Percentiles rank a stretch among this genome's conserved stretches.
phyloP scores from a whole-genome alignment of 2,888 invertebrate species.

The Tetheella fluctuosa region DNA sequence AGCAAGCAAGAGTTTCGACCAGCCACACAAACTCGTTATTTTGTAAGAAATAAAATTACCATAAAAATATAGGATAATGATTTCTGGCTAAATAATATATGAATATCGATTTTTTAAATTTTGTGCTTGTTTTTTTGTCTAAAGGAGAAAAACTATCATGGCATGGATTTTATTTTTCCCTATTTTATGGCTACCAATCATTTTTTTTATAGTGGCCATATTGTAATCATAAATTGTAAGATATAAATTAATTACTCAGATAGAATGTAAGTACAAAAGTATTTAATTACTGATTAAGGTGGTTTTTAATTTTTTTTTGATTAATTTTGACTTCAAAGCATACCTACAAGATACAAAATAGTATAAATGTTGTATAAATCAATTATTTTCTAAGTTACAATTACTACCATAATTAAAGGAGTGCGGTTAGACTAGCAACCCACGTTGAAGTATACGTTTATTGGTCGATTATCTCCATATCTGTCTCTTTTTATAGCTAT shows the following conservation, averaged over 20 bases:
- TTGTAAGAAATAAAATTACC: constrained; percentile 37
- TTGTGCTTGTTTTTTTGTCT: constrained; percentile 75
- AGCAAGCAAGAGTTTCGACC: constrained; percentile 72
- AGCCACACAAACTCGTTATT: constrained; percentile 54
- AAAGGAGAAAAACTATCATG: constrained; percentile 66
- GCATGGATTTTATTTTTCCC: constrained; percentile 64
- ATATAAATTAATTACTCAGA: too few relatives aligned
- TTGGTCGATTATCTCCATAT: too few relatives aligned
- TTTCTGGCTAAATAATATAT: constrained; percentile 29
- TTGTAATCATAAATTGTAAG: constrained; percentile 9
- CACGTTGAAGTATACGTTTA: too few relatives aligned
- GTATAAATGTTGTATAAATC: too few relatives aligned
- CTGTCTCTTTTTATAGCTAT: too few relatives aligned
- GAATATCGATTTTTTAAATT: constrained; percentile 70
- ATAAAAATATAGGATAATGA: constrained; percentile 38
- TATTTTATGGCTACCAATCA: constrained; percentile 48
- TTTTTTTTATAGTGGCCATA: constrained; percentile 32
- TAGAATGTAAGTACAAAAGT: not conserved
- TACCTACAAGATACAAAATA: too few relatives aligned
- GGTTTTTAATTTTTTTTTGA: too few relatives aligned
- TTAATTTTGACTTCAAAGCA: too few relatives aligned
- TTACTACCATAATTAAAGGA: too few relatives aligned
- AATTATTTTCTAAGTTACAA: too few relatives aligned
- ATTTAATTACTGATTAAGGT: too few relatives aligned
- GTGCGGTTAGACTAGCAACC: too few relatives aligned